Percentiles rank a stretch among this genome's conserved stretches.
Evolutionary conservation across 2,888 invertebrate species (phyloP).

Genomic region (Drosophila fungiperda): DNA sequence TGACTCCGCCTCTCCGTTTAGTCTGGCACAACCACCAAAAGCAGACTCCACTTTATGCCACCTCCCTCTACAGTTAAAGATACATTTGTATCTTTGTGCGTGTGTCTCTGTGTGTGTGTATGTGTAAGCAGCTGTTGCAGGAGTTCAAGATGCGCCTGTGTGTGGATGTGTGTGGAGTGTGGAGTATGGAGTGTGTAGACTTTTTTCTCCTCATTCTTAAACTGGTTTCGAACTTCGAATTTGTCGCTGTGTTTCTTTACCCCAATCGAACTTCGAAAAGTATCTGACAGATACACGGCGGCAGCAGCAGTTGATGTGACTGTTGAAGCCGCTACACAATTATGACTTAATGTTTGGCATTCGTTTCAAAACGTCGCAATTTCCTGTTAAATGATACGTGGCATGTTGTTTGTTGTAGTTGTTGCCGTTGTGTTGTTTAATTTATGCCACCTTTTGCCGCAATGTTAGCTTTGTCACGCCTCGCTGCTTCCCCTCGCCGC

Average conservation of each 20-base stretch:
- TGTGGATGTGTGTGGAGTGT: slow-evolving; percentile 9
- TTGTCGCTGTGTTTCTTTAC: slow-evolving; percentile 24
- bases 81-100: slow-evolving; percentile 20
- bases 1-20: slow-evolving; percentile 64
- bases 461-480: slow-evolving; percentile 79
- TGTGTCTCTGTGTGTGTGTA: not conserved
- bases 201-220: slow-evolving; percentile 55
- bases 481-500: slow-evolving; percentile 40
- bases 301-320: slow-evolving; percentile 2
- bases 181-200: slow-evolving; percentile 42
- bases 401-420: slow-evolving; percentile 6
- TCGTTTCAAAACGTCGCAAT: slow-evolving; percentile 67
- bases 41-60: slow-evolving; percentile 36
- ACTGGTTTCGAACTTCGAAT: slow-evolving; percentile 73
- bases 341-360: slow-evolving; percentile 77
- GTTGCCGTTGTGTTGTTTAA: slow-evolving; percentile 53
- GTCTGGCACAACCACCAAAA: slow-evolving; percentile 34
- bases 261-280: slow-evolving; percentile 68
- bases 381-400: slow-evolving; percentile 79
- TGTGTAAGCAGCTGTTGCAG: slow-evolving; percentile 26
- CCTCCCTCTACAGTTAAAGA: slow-evolving; percentile 30
- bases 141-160: slow-evolving; percentile 23
- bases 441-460: slow-evolving; percentile 78
- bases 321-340: slow-evolving; percentile 53
- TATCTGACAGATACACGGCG: slow-evolving; percentile 66